These are phyloP conservation scores for Papilio gigon DNA, from an alignment of 2,888 invertebrate species.

Conservation along the genomic window DNA sequence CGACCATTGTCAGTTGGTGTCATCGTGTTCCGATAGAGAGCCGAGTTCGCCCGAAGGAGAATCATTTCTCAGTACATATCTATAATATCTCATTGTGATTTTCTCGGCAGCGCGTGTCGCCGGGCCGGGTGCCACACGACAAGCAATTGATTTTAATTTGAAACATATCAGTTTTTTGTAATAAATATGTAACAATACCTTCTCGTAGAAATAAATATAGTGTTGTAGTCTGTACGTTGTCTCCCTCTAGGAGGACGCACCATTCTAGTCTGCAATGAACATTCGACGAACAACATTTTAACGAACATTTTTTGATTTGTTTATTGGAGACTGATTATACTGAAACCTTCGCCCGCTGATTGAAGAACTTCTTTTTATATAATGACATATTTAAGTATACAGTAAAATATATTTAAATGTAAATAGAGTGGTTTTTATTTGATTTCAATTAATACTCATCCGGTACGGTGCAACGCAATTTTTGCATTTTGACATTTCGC, in stretches of 20 bases:
- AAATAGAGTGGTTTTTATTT: slow-evolving; percentile 31
- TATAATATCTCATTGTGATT: too few species aligned
- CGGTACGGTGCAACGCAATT: background rate
- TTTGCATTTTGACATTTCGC: slow-evolving; percentile 30
- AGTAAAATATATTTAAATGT: slow-evolving; percentile 30
- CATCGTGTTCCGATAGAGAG: too few species aligned
- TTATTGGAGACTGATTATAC: slow-evolving; percentile 37
- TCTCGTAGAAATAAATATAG: slow-evolving; percentile 18
- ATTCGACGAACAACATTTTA: background rate
- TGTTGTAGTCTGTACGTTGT: slow-evolving; percentile 22
- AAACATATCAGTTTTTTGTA: too few species aligned
- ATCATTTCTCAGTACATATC: too few species aligned
- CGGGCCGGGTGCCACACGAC: too few species aligned
- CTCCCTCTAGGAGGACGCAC: slow-evolving; percentile 25
- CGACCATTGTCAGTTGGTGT: too few species aligned
- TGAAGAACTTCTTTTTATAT: background rate
- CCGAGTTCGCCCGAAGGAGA: too few species aligned
- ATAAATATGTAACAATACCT: slow-evolving; percentile 27
- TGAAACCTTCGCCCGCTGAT: slow-evolving; percentile 22
- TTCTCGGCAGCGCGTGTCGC: too few species aligned
- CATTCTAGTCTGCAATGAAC: background rate
- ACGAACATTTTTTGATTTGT: slow-evolving; percentile 5
- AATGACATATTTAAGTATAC: background rate
- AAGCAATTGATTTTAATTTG: too few species aligned
- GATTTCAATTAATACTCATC: slow-evolving; percentile 22